Conservation (phyloP, 2,888 invertebrate genomes). For the Bursaphelenchus okinawaensis region DNA sequence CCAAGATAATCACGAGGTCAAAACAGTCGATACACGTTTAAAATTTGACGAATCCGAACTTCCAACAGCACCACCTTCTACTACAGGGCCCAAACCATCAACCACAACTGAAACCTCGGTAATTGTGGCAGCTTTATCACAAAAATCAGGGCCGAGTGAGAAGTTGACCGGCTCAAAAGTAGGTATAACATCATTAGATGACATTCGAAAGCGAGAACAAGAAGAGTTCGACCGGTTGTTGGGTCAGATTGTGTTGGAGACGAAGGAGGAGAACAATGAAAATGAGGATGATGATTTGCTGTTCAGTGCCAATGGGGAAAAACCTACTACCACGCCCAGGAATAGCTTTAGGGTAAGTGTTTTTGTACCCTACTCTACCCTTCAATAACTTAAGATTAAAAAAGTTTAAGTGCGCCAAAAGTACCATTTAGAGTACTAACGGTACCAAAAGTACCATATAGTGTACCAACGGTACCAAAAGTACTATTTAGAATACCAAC, state of each 20-base stretch:
- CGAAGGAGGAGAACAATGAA: slow-evolving; percentile 5
- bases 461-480: no score
- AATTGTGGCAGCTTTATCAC: slow-evolving; percentile 2
- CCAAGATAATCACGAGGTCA: slow-evolving; percentile 15
- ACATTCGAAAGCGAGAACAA: slow-evolving; percentile 24
- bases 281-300: slow-evolving; percentile 11
- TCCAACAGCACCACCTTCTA: neutral
- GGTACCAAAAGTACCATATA: no score
- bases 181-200: neutral
- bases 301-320: neutral
- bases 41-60: slow-evolving; percentile 1
- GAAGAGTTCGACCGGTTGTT: slow-evolving; percentile 24
- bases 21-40: slow-evolving; percentile 20
- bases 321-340: neutral
- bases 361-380: no score
- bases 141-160: neutral
- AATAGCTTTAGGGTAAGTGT: neutral
- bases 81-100: neutral
- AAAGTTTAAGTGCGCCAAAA: no score
- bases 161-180: slow-evolving; percentile 1
- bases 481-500: no score
- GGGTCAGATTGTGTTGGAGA: slow-evolving; percentile 11
- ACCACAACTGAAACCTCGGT: neutral
- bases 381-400: no score
- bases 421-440: no score